Evolutionary conservation across 2,113 vertebrate genomes (phyloP).

Genomic region (Coryphaenoides rupestris): DNA sequence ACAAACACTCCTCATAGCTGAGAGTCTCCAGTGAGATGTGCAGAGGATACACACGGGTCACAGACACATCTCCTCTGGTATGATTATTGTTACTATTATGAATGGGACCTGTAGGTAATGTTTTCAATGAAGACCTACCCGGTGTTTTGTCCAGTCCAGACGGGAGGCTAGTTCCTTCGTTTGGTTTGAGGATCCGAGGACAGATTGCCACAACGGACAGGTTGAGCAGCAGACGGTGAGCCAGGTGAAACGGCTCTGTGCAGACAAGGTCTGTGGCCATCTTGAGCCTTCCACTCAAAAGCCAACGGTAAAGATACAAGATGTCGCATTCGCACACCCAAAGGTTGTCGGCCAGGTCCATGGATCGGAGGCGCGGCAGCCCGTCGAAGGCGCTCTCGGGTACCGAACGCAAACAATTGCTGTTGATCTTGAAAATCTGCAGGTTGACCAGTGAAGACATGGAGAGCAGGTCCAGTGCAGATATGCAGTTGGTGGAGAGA

Average conservation of each 20-base stretch:
- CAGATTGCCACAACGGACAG: slow-evolving; percentile 68
- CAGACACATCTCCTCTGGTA: neutral
- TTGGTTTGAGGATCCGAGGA: slow-evolving; percentile 55
- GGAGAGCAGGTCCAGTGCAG: slow-evolving; percentile 58
- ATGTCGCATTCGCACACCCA: slow-evolving; percentile 76
- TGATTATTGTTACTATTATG: neutral
- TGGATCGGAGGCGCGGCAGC: slow-evolving; percentile 55
- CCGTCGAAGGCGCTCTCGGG: slow-evolving; percentile 67
- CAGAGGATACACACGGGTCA: slow-evolving; percentile 17
- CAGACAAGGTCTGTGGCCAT: slow-evolving; percentile 69
- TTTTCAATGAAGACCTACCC: neutral
- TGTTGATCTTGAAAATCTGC: slow-evolving; percentile 73
- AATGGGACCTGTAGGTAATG: no score
- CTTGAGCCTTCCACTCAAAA: slow-evolving; percentile 57
- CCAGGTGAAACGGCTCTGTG: slow-evolving; percentile 63
- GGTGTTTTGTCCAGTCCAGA: neutral
- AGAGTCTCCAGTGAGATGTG: slow-evolving; percentile 58
- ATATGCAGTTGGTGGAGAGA: slow-evolving; percentile 73
- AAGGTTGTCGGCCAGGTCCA: slow-evolving; percentile 68
- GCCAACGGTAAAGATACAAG: slow-evolving; percentile 72
- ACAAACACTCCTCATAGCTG: slow-evolving; percentile 67
- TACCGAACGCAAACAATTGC: slow-evolving; percentile 71
- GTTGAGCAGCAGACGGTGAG: slow-evolving; percentile 63
- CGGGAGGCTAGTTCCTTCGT: slow-evolving; percentile 23
- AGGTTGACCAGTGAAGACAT: slow-evolving; percentile 65